phyloP scores from a whole-genome alignment of 2,888 invertebrate species.

The Clostera curtula region DNA sequence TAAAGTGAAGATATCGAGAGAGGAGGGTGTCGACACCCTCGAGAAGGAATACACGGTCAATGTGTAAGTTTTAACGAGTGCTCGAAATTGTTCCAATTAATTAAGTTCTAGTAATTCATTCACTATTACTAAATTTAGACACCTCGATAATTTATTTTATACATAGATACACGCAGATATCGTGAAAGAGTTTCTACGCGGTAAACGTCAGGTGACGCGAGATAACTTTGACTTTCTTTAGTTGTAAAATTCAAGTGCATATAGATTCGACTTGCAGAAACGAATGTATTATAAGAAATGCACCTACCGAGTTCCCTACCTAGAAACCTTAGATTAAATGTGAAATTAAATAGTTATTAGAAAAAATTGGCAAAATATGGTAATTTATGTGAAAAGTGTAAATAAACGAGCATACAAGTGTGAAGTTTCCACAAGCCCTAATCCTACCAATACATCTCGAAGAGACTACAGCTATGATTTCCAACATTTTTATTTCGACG shows the following conservation, averaged over 20 bases:
- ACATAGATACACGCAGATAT: conserved; percentile 52
- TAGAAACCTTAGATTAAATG: conserved; percentile 22
- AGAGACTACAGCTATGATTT: conserved; percentile 39
- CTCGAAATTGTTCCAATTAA: conserved; percentile 67
- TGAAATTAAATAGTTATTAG: conserved; percentile 14
- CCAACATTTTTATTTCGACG: too few species aligned
- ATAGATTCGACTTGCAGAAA: conserved; percentile 18
- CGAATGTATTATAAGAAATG: conserved; percentile 20
- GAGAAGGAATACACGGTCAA: conserved; percentile 67
- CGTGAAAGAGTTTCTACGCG: conserved; percentile 37
- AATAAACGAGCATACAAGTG: conserved; percentile 20
- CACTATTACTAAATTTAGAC: conserved; percentile 54
- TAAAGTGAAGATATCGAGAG: conserved; percentile 60
- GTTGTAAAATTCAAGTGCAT: conserved; percentile 20
- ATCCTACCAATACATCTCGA: conserved; percentile 36
- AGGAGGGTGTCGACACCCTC: conserved; percentile 56
- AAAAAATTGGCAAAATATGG: conserved; percentile 13
- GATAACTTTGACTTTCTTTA: conserved; percentile 16
- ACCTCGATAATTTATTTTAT: conserved; percentile 56
- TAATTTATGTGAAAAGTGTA: conserved; percentile 13
- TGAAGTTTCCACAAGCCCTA: conserved; percentile 30
- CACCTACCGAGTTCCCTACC: conserved; percentile 19
- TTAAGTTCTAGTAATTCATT: conserved; percentile 71
- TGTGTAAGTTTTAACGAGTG: conserved; percentile 74
- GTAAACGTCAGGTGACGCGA: conserved; percentile 23